Percentiles rank a stretch among this genome's conserved stretches.
phyloP scores from a whole-genome alignment of 2,113 vertebrate species.

The Nannobrachium achirus region DNA sequence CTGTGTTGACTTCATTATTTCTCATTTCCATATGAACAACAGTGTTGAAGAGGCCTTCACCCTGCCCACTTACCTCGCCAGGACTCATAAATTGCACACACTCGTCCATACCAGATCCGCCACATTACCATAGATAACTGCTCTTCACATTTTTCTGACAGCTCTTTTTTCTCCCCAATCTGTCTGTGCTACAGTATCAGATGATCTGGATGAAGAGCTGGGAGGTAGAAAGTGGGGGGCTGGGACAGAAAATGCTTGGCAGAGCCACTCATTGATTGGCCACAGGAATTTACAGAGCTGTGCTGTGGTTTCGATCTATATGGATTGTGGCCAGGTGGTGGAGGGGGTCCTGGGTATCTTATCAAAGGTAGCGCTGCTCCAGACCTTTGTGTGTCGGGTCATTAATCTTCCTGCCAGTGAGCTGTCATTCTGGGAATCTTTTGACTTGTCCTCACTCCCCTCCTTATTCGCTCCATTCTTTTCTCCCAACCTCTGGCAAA shows the following conservation, averaged over 20 bases:
- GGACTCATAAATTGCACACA: constrained; percentile 42
- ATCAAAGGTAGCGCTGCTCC: constrained; percentile 54
- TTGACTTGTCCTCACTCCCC: constrained; percentile 22
- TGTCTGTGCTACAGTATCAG: constrained; percentile 49
- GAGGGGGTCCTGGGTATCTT: constrained; percentile 46
- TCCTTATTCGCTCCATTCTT: constrained; percentile 14
- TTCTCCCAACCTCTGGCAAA: constrained; percentile 7
- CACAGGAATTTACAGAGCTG: constrained; percentile 48
- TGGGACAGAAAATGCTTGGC: constrained; percentile 30
- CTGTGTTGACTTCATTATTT: constrained; percentile 67
- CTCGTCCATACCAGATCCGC: constrained; percentile 12
- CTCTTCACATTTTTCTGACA: constrained; percentile 49
- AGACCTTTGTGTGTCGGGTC: constrained; percentile 62
- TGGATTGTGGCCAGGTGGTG: constrained; percentile 56
- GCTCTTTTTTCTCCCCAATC: constrained; percentile 50
- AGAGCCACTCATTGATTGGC: constrained; percentile 57
- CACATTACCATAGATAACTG: constrained; percentile 58
- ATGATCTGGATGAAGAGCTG: constrained; percentile 55
- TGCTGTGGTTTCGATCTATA: constrained; percentile 50
- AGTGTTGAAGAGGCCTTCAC: constrained; percentile 57
- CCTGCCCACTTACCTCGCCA: constrained; percentile 54
- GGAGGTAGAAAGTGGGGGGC: background rate
- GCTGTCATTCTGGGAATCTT: constrained; percentile 53
- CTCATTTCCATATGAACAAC: constrained; percentile 69
- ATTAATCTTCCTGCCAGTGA: constrained; percentile 72